A percentile compares a stretch with the other conserved stretches of the same genome.
These are phyloP conservation scores for Gerris lacustris DNA, from an alignment of 2,888 invertebrate species.

Conservation along the genomic window DNA sequence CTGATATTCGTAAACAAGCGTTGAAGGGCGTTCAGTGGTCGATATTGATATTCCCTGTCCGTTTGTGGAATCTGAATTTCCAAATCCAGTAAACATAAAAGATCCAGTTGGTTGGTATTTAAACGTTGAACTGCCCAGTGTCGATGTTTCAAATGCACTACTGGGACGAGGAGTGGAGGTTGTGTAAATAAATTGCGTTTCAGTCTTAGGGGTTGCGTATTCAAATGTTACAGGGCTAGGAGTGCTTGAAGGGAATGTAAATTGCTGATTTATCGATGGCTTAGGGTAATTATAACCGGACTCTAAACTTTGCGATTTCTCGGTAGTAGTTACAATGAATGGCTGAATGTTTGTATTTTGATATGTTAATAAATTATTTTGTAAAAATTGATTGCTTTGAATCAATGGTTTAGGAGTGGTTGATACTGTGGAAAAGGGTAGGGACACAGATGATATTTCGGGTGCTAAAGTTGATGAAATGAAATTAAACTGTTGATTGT, in stretches of 20 bases:
- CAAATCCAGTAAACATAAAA: neutral
- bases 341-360: neutral
- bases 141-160: neutral
- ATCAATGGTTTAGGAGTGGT: neutral
- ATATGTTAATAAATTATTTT: slow-evolving; percentile 1
- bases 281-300: slow-evolving; percentile 12
- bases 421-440: neutral
- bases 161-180: neutral
- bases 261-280: slow-evolving; percentile 7
- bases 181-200: neutral
- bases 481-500: slow-evolving; percentile 2
- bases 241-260: neutral
- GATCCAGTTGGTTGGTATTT: neutral
- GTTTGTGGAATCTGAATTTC: neutral
- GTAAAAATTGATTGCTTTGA: neutral
- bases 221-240: neutral
- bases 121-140: neutral
- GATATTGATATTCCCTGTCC: neutral
- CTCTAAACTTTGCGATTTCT: neutral
- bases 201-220: neutral
- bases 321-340: neutral
- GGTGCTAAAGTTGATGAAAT: slow-evolving; percentile 5
- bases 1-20: neutral
- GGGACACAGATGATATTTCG: neutral
- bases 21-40: slow-evolving; percentile 1